A percentile compares a stretch with the other conserved stretches of the same genome.
phyloP scores from a whole-genome alignment of 2,888 invertebrate genomes.

The Synanthedon myopaeformis region DNA sequence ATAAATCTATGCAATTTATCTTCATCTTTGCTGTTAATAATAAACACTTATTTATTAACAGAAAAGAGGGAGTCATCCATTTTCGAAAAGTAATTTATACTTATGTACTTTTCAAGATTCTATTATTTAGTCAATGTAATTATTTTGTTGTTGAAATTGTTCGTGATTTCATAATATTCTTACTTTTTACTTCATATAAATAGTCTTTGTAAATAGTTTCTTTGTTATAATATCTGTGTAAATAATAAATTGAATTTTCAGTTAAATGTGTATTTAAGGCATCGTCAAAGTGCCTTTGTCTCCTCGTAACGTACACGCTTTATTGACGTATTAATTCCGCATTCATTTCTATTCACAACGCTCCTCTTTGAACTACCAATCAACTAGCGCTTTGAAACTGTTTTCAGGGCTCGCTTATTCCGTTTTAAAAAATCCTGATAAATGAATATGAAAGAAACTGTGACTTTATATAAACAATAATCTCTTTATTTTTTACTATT shows the following conservation, averaged over 20 bases:
- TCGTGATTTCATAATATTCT: conserved; percentile 1
- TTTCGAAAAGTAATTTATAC: conserved; percentile 5
- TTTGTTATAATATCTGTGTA: no score
- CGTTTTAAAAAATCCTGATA: conserved; percentile 4
- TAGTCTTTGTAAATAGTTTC: not conserved
- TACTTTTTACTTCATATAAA: not conserved
- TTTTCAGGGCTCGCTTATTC: conserved; percentile 20
- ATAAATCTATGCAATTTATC: no score
- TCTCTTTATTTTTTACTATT: no score
- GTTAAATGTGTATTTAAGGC: conserved; percentile 2
- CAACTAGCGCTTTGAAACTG: conserved; percentile 31
- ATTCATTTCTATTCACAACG: conserved; percentile 21
- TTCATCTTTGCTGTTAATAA: no score
- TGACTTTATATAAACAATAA: no score
- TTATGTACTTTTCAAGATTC: no score
- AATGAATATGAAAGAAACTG: not conserved
- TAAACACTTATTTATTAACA: no score
- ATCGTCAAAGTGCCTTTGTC: conserved; percentile 43
- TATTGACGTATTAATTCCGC: conserved; percentile 49
- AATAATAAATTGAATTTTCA: not conserved
- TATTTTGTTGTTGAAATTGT: conserved; percentile 30
- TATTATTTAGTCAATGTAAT: conserved; percentile 3
- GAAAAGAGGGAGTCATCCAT: no score
- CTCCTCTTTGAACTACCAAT: conserved; percentile 31
- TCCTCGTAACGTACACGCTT: conserved; percentile 25